Evolutionary conservation across 2,888 invertebrate genomes (phyloP).

Genomic region (Eilema griseolum): DNA sequence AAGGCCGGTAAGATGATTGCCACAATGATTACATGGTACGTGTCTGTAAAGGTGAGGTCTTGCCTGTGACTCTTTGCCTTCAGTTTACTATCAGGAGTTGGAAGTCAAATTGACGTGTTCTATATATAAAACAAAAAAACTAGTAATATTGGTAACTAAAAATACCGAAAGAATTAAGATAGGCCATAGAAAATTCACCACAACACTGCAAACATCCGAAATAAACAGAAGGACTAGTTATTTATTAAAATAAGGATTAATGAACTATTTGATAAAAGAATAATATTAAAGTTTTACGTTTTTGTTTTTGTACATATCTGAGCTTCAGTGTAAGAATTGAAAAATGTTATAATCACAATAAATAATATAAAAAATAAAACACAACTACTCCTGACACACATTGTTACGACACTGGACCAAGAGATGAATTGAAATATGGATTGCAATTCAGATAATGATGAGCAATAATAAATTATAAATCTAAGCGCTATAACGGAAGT

Average conservation of each 20-base stretch:
- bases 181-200: too few relatives aligned
- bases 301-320: slow-evolving; percentile 17
- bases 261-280: background rate
- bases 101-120: too few relatives aligned
- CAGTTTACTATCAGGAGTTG: too few relatives aligned
- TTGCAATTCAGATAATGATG: background rate
- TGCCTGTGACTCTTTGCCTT: too few relatives aligned
- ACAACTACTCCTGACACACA: slow-evolving; percentile 7
- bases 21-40: too few relatives aligned
- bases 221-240: background rate
- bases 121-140: too few relatives aligned
- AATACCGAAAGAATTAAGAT: background rate
- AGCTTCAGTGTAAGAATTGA: background rate
- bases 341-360: background rate
- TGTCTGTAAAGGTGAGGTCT: too few relatives aligned
- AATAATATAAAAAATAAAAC: slow-evolving; percentile 4
- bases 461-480: background rate
- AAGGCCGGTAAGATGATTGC: too few relatives aligned
- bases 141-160: too few relatives aligned
- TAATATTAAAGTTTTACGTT: slow-evolving; percentile 8
- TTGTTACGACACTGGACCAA: slow-evolving; percentile 9
- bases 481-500: background rate
- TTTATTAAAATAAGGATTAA: too few relatives aligned
- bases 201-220: background rate
- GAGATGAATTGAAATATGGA: background rate